Evolutionary conservation across 1,140 invertebrate species (phyloP).

Genomic region (Parasteatoda tepidariorum): DNA sequence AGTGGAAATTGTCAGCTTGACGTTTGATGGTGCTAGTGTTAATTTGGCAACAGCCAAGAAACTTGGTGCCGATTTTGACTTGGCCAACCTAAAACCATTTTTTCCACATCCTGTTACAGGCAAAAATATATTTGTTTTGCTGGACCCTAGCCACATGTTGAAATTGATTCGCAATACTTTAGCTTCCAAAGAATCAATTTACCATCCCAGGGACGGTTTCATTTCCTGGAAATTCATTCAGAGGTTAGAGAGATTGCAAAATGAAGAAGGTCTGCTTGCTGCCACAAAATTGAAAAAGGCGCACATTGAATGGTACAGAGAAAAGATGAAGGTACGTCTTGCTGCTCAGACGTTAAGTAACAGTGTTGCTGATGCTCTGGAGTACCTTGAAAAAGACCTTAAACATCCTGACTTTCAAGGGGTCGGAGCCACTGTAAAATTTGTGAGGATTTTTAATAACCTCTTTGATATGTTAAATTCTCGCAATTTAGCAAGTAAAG

Average conservation of each 20-base stretch:
- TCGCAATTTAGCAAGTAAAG: background rate
- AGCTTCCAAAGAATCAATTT: background rate
- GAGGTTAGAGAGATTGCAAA: background rate
- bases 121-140: background rate
- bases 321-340: no score
- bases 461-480: background rate
- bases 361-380: no score
- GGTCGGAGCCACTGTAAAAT: background rate
- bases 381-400: no score
- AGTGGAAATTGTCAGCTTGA: background rate
- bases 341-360: background rate
- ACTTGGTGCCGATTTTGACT: no score
- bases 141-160: background rate
- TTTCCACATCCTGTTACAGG: background rate
- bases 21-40: background rate
- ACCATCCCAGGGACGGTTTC: background rate
- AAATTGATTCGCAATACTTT: background rate
- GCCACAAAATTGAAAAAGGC: background rate
- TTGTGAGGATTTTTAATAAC: background rate
- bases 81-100: no score
- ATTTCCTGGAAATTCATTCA: background rate
- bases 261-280: no score
- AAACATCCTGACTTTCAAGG: background rate
- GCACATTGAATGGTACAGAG: background rate
- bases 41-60: no score